phyloP scores from a whole-genome alignment of 2,797 vertebrate species.

The Premnoplex brunnescens region DNA sequence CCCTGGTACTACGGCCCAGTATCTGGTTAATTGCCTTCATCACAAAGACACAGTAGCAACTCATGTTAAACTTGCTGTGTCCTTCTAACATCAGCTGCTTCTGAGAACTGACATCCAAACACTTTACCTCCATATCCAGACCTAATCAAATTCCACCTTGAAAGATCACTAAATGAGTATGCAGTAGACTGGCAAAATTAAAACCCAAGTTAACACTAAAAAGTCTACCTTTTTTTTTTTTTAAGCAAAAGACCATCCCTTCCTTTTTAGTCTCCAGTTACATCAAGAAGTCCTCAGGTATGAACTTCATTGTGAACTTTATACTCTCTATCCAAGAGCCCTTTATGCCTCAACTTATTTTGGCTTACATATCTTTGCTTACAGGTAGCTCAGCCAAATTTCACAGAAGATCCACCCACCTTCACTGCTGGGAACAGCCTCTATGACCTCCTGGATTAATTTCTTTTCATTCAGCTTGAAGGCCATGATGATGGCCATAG shows the following conservation, averaged over 20 bases:
- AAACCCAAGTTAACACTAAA: neutral
- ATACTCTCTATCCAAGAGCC: neutral
- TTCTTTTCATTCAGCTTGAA: constrained; percentile 90
- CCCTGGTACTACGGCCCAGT: neutral
- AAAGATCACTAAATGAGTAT: neutral
- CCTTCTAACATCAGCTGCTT: neutral
- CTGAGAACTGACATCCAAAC: neutral
- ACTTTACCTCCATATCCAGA: neutral
- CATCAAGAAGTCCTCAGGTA: neutral
- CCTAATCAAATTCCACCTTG: neutral
- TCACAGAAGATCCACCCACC: constrained; percentile 69
- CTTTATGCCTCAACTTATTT: neutral
- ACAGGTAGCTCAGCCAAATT: neutral
- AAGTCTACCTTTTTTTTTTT: neutral
- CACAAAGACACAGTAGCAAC: neutral
- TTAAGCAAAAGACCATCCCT: neutral
- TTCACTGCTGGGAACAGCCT: constrained; percentile 85
- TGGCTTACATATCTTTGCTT: neutral
- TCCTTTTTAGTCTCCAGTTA: neutral
- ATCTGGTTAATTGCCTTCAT: neutral
- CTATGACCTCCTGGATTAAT: constrained; percentile 88
- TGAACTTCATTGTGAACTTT: too few relatives aligned
- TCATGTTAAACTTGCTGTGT: neutral
- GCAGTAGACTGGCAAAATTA: neutral
- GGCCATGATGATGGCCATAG: constrained; percentile 86